A percentile compares a stretch with the other conserved stretches of the same genome.
Conservation (phyloP, 2,797 vertebrate genomes). For the Trematomus bernacchii region DNA sequence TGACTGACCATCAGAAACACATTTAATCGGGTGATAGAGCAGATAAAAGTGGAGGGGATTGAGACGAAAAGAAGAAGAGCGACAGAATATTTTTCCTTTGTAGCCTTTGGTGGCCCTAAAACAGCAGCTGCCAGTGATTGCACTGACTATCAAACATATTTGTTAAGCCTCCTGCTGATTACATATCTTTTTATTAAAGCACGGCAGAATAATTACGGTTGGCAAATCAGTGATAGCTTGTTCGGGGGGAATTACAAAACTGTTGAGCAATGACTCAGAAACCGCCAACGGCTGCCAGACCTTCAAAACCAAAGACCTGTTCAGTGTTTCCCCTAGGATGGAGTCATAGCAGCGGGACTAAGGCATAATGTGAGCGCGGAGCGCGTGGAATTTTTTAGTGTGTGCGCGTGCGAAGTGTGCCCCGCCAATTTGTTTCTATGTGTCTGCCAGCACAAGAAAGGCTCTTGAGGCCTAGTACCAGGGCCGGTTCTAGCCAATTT, state of each 20-base stretch:
- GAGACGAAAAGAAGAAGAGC: not conserved
- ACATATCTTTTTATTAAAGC: slow-evolving; percentile 44
- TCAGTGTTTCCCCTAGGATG: too few species aligned
- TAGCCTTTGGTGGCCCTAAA: slow-evolving; percentile 3
- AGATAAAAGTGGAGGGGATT: not conserved
- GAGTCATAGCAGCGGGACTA: too few species aligned
- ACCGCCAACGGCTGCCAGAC: slow-evolving; percentile 34
- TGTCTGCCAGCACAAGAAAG: too few species aligned
- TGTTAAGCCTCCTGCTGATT: slow-evolving; percentile 43
- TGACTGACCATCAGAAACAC: slow-evolving; percentile 2
- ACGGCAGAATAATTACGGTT: slow-evolving; percentile 34
- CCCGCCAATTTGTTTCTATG: too few species aligned
- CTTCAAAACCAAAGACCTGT: slow-evolving; percentile 35
- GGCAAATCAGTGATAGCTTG: slow-evolving; percentile 22
- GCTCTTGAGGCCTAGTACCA: too few species aligned
- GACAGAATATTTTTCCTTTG: not conserved
- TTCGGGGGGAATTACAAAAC: not conserved
- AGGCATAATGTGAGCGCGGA: too few species aligned
- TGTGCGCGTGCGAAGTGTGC: too few species aligned
- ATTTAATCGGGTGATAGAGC: slow-evolving; percentile 2
- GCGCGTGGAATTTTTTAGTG: too few species aligned
- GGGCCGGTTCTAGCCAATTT: too few species aligned
- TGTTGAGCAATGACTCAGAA: slow-evolving; percentile 52
- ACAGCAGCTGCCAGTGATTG: slow-evolving; percentile 35
- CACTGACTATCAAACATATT: slow-evolving; percentile 31